Percentiles rank a stretch among this genome's conserved stretches.
phyloP scores from a whole-genome alignment of 2,888 invertebrate species.

The Rhagophthalmus giganteus region DNA sequence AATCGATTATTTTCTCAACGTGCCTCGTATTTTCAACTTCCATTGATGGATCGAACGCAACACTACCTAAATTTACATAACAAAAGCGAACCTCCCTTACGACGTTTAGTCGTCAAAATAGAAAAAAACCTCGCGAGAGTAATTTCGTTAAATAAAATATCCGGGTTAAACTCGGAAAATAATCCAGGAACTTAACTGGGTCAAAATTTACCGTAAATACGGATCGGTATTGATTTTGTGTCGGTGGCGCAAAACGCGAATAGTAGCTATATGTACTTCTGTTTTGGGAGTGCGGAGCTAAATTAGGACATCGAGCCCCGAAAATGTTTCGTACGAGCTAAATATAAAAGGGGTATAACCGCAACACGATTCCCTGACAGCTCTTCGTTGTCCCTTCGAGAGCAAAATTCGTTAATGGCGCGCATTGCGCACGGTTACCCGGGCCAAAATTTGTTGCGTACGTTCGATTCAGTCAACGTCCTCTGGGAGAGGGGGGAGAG shows the following conservation, averaged over 20 bases:
- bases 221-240: constrained; percentile 5
- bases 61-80: too few relatives aligned
- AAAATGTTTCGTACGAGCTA: constrained; percentile 8
- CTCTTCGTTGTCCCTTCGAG: constrained; percentile 15
- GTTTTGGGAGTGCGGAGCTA: constrained; percentile 9
- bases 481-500: constrained; percentile 28
- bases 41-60: too few relatives aligned
- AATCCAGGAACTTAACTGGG: constrained; percentile 7
- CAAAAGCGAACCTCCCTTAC: too few relatives aligned
- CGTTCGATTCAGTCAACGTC: constrained; percentile 31
- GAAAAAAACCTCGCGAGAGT: too few relatives aligned
- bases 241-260: not conserved
- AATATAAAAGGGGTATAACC: constrained; percentile 21
- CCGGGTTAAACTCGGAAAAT: too few relatives aligned
- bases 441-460: constrained; percentile 33
- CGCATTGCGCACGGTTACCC: constrained; percentile 29
- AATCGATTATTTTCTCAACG: too few relatives aligned
- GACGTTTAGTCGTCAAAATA: too few relatives aligned
- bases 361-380: constrained; percentile 7
- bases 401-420: constrained; percentile 30
- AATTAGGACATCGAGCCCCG: constrained; percentile 14
- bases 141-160: too few relatives aligned
- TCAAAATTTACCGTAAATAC: constrained; percentile 4
- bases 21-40: too few relatives aligned
- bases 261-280: constrained; percentile 5